These are phyloP conservation scores for Heterohyrax brucei DNA, from an alignment of 2,797 vertebrate species.

Conservation along the genomic window DNA sequence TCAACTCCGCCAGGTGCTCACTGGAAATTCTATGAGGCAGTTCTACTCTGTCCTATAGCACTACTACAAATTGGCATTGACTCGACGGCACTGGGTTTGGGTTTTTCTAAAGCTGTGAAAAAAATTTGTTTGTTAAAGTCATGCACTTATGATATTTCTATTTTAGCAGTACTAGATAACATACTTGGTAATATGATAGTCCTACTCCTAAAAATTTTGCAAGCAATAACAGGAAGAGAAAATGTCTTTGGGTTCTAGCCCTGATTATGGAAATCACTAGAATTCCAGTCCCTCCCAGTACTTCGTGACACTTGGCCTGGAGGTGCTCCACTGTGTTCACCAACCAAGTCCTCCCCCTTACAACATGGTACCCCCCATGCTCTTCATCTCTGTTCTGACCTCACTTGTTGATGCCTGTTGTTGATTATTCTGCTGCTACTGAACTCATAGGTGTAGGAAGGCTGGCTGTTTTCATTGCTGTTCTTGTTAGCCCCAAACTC, in stretches of 20 bases:
- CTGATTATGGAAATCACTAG: neutral
- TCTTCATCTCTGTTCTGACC: neutral
- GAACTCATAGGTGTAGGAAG: neutral
- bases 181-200: neutral
- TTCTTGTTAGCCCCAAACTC: neutral
- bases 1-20: no score
- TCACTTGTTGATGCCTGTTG: neutral
- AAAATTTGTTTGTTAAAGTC: no score
- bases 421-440: neutral
- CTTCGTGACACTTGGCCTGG: neutral
- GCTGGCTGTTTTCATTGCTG: neutral
- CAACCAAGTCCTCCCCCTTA: neutral
- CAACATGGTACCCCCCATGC: accelerated
- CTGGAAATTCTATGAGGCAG: no score
- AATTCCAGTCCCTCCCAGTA: neutral
- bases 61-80: no score
- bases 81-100: no score
- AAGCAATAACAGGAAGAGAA: neutral
- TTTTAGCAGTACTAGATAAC: no score
- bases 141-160: no score
- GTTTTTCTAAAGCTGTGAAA: no score
- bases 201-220: conserved; percentile 24
- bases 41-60: no score
- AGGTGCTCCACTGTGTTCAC: neutral
- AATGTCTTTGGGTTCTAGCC: neutral